Evolutionary conservation across 1,140 invertebrate species (phyloP).

Genomic region (Hirudo medicinalis): DNA sequence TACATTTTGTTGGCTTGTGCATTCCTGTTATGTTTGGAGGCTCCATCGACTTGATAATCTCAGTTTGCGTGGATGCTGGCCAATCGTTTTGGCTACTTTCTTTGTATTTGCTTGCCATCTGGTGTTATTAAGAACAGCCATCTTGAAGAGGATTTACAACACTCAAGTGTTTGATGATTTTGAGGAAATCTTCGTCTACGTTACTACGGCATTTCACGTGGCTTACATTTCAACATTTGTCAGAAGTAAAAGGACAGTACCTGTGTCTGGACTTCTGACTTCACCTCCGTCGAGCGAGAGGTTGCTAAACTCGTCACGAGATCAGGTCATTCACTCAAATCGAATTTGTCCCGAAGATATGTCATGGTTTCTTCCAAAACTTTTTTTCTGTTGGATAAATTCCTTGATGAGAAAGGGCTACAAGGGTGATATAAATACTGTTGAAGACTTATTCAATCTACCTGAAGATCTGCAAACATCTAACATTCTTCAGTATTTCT

Average conservation of each 20-base stretch:
- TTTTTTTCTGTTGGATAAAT: constrained; percentile 75
- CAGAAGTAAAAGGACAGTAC: constrained; percentile 27
- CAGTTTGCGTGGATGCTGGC: constrained; percentile 54
- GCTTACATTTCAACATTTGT: constrained; percentile 34
- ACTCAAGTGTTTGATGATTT: constrained; percentile 44
- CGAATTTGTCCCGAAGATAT: constrained; percentile 54
- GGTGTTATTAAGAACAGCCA: constrained; percentile 34
- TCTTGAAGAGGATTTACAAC: constrained; percentile 26
- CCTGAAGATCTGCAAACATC: constrained; percentile 55
- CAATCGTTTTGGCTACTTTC: constrained; percentile 53
- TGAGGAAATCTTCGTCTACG: constrained; percentile 33
- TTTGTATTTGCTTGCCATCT: constrained; percentile 49
- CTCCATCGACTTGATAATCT: constrained; percentile 49
- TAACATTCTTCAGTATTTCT: constrained; percentile 34
- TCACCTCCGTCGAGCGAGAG: constrained; percentile 31
- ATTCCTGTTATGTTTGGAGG: constrained; percentile 58
- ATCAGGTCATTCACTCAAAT: constrained; percentile 22
- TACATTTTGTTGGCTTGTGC: constrained; percentile 61
- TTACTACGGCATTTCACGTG: constrained; percentile 28
- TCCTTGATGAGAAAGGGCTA: constrained; percentile 70
- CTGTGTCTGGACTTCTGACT: constrained; percentile 41
- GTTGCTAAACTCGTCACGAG: not conserved
- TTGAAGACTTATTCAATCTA: constrained; percentile 72
- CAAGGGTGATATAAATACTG: constrained; percentile 52
- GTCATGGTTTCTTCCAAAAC: constrained; percentile 53